Evolutionary conservation across 2,888 invertebrate species (phyloP).

Genomic region (Xanthostigma xanthostigma): DNA sequence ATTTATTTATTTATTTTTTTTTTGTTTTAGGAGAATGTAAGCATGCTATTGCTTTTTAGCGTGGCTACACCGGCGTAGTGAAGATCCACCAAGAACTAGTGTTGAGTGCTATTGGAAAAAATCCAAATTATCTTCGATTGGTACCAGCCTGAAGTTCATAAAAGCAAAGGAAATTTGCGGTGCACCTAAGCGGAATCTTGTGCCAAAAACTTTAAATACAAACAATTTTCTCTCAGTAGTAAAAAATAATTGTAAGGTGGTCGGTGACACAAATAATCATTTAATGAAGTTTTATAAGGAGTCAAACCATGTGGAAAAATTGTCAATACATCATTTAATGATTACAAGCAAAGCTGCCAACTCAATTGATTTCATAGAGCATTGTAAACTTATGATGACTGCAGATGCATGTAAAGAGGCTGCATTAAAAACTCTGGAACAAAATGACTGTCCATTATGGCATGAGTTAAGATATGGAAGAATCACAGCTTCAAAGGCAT

Average conservation of each 20-base stretch:
- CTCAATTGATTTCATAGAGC: background rate
- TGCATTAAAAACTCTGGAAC: background rate
- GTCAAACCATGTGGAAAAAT: background rate
- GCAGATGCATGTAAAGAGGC: background rate
- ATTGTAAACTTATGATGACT: constrained; percentile 1
- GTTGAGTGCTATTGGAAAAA: constrained; percentile 19
- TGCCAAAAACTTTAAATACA: background rate
- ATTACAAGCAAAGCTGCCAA: background rate
- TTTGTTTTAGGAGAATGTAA: constrained; percentile 14
- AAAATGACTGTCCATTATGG: background rate
- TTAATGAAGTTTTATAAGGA: background rate
- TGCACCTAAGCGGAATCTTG: background rate
- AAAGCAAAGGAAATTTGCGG: constrained; percentile 13
- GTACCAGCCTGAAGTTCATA: constrained; percentile 17
- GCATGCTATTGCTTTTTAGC: constrained; percentile 13
- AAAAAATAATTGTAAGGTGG: background rate
- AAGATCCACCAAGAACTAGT: background rate
- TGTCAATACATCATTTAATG: constrained; percentile 1
- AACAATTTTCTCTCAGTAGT: background rate
- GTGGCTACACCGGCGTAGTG: constrained; percentile 12
- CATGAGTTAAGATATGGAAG: background rate
- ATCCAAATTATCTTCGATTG: constrained; percentile 18
- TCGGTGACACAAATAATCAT: background rate
- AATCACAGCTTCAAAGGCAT: background rate
- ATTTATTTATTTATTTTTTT: background rate